These are phyloP conservation scores for Moxostoma hubbsi DNA, from an alignment of 2,797 vertebrate genomes.

Conservation along the genomic window DNA sequence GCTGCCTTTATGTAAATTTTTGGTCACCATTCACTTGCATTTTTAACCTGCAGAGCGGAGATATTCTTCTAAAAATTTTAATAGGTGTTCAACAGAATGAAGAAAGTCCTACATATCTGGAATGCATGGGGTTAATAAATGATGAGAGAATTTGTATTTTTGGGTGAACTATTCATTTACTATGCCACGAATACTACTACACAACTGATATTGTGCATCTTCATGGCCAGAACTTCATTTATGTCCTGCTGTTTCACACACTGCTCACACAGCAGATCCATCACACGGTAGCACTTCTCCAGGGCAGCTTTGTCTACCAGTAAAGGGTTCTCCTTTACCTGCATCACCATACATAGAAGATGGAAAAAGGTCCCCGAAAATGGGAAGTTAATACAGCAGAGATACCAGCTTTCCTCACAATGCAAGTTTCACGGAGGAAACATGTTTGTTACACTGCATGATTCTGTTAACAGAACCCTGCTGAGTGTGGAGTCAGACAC, in stretches of 20 bases:
- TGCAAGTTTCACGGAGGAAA: constrained; percentile 16
- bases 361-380: background rate
- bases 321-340: constrained; percentile 91
- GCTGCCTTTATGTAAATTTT: no score
- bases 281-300: no score
- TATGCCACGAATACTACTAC: no score
- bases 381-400: background rate
- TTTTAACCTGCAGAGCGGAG: no score
- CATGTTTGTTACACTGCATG: constrained; percentile 11
- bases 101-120: no score
- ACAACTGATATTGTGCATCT: constrained; percentile 97
- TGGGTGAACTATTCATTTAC: no score
- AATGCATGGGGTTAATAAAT: no score
- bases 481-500: constrained; percentile 24
- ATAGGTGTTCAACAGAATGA: no score
- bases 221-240: constrained; percentile 96
- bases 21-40: no score
- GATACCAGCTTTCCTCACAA: constrained; percentile 7
- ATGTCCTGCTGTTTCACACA: constrained; percentile 96
- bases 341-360: constrained; percentile 76
- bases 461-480: constrained; percentile 40
- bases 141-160: no score
- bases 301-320: constrained; percentile 73
- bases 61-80: no score
- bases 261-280: constrained; percentile 61